Evolutionary conservation across 2,797 vertebrate genomes (phyloP).

Genomic region (Epinephelus awoara): DNA sequence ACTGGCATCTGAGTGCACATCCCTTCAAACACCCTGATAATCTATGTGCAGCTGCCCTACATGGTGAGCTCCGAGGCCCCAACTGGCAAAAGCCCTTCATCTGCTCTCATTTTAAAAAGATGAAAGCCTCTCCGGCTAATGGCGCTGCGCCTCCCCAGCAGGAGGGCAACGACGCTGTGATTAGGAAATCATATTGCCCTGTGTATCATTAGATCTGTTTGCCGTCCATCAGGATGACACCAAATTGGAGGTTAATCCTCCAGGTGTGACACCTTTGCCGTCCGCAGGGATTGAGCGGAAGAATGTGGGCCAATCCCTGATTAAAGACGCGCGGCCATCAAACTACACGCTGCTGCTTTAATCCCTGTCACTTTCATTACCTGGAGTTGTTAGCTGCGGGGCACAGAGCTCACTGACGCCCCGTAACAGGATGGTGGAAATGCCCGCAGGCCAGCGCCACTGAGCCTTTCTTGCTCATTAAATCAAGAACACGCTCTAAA

Average conservation of each 20-base stretch:
- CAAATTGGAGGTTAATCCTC: constrained; percentile 42
- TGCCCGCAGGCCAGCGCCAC: not conserved
- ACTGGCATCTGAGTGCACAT: not conserved
- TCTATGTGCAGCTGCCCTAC: constrained; percentile 34
- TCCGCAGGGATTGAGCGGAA: constrained; percentile 32
- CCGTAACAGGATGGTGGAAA: constrained; percentile 53
- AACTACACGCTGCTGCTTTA: constrained; percentile 58
- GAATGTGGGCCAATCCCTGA: constrained; percentile 83
- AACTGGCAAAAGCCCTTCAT: constrained; percentile 46
- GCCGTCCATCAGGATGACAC: constrained; percentile 39
- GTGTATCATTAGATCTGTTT: constrained; percentile 55
- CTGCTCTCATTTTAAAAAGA: constrained; percentile 61
- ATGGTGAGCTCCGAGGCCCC: constrained; percentile 43
- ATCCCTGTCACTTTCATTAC: constrained; percentile 81
- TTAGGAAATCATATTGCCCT: constrained; percentile 26
- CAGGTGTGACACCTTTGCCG: constrained; percentile 73
- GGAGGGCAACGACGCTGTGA: constrained; percentile 21
- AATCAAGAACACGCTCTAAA: constrained; percentile 43
- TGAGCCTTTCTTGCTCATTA: constrained; percentile 25
- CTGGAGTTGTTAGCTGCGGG: constrained; percentile 56
- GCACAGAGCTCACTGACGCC: constrained; percentile 20
- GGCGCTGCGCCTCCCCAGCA: constrained; percentile 4
- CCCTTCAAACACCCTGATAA: constrained; percentile 44
- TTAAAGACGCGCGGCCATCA: constrained; percentile 67
- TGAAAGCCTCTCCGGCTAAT: constrained; percentile 52